Conservation (phyloP, 1,140 invertebrate genomes). For the Trichonephila inaurata region DNA sequence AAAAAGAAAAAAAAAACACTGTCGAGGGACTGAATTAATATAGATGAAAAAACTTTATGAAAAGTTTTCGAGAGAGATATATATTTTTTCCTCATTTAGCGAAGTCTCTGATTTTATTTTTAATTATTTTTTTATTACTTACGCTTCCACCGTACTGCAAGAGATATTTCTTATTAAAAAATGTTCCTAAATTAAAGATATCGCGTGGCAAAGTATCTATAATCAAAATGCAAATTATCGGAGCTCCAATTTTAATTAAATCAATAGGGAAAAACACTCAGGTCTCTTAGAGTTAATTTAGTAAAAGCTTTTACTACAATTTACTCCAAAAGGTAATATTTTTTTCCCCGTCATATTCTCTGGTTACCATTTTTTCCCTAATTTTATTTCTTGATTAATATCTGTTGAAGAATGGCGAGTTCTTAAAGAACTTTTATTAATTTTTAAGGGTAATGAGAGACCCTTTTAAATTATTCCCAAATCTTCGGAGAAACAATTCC, state of each 20-base stretch:
- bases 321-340: conserved; percentile 36
- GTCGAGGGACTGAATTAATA: conserved; percentile 46
- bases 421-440: conserved; percentile 11
- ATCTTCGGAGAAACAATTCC: background rate
- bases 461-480: background rate
- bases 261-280: conserved; percentile 60
- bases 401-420: conserved; percentile 17
- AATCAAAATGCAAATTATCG: conserved; percentile 76
- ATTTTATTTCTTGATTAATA: conserved; percentile 49
- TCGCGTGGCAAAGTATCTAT: conserved; percentile 55
- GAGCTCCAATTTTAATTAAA: conserved; percentile 73
- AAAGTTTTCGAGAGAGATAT: conserved; percentile 37
- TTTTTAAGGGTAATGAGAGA: background rate
- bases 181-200: conserved; percentile 60
- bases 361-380: conserved; percentile 33
- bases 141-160: background rate
- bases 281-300: conserved; percentile 56
- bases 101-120: conserved; percentile 3
- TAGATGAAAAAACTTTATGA: conserved; percentile 57
- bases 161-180: conserved; percentile 16
- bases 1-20: conserved; percentile 20
- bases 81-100: conserved; percentile 37
- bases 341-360: background rate
- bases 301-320: conserved; percentile 60
- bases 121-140: background rate